Evolutionary conservation across 2,113 vertebrate species (phyloP).

Genomic region (Hippocampus barbouri): DNA sequence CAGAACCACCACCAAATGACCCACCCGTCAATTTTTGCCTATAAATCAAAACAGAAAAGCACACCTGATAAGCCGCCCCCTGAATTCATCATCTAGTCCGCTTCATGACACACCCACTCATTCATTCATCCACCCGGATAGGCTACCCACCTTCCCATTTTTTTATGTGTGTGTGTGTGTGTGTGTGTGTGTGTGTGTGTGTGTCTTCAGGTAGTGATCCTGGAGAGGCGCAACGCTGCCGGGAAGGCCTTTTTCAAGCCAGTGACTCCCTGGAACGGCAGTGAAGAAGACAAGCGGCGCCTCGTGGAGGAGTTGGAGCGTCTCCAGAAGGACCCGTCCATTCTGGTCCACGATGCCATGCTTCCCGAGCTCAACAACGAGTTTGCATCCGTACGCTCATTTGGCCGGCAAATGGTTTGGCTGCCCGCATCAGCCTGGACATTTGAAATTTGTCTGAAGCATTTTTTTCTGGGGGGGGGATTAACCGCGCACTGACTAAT

Average conservation of each 20-base stretch:
- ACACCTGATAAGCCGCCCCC: neutral
- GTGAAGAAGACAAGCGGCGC: slow-evolving; percentile 79
- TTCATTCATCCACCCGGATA: neutral
- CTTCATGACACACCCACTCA: neutral
- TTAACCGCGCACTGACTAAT: neutral
- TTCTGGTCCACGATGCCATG: slow-evolving; percentile 80
- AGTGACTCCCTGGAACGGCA: slow-evolving; percentile 84
- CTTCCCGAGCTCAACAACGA: slow-evolving; percentile 87
- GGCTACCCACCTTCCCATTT: no score
- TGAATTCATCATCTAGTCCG: neutral
- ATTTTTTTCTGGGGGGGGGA: neutral
- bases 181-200: neutral
- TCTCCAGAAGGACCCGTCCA: slow-evolving; percentile 81
- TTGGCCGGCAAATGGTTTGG: slow-evolving; percentile 1
- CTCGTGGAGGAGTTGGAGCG: slow-evolving; percentile 83
- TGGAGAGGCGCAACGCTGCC: slow-evolving; percentile 82
- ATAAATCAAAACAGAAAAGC: neutral
- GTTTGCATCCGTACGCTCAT: slow-evolving; percentile 82
- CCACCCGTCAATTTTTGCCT: neutral
- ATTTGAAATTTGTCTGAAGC: neutral
- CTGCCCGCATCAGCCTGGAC: neutral
- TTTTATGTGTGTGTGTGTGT: neutral
- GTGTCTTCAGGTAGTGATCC: slow-evolving; percentile 80
- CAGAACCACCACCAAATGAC: neutral
- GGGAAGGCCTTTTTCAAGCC: slow-evolving; percentile 82